phyloP scores from a whole-genome alignment of 2,113 vertebrate genomes.

The Grantiella picta region DNA sequence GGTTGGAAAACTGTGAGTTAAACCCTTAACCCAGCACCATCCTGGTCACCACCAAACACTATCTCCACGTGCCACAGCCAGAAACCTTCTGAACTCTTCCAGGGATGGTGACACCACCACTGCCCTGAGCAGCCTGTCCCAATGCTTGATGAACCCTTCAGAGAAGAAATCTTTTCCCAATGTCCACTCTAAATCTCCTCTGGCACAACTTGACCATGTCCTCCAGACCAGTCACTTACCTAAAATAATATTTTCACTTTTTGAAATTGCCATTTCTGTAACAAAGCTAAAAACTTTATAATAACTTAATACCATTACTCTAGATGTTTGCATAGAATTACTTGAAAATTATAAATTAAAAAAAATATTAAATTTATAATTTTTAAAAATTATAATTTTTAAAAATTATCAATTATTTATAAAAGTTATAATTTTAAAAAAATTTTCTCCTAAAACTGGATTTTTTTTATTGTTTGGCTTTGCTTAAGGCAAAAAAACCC shows the following conservation, averaged over 20 bases:
- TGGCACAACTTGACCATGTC: background rate
- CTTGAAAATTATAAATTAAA: too few relatives aligned
- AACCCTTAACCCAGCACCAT: background rate
- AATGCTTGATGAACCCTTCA: background rate
- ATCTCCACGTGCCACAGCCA: background rate
- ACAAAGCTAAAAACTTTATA: background rate
- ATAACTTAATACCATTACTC: background rate
- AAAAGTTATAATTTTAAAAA: too few relatives aligned
- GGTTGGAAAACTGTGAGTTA: background rate
- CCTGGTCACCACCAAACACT: rapidly evolving
- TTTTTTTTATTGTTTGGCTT: background rate
- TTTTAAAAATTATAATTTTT: too few relatives aligned
- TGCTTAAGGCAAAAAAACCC: background rate
- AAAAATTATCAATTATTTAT: too few relatives aligned
- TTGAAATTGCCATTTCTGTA: background rate
- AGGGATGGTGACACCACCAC: background rate
- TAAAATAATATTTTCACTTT: background rate
- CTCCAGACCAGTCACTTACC: too few relatives aligned
- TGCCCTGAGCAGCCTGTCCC: background rate
- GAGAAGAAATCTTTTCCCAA: background rate
- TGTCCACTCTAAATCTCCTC: background rate
- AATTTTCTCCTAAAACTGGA: background rate
- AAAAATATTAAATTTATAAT: too few relatives aligned
- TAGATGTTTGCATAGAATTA: background rate
- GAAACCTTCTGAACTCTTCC: rapidly evolving